Conservation (phyloP, 2,888 invertebrate genomes). For the Watsonalla cultraria region DNA sequence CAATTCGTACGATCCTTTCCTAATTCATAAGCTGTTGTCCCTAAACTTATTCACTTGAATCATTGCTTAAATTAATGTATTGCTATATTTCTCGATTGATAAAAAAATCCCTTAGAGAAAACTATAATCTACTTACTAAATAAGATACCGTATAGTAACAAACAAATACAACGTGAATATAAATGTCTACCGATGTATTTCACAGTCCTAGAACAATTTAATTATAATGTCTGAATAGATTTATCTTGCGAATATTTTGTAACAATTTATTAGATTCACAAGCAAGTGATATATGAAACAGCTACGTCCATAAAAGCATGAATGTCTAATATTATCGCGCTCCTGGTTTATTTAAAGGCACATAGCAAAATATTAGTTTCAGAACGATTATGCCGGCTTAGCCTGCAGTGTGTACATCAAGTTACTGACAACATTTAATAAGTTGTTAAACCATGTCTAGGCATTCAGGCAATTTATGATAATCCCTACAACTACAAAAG, state of each 20-base stretch:
- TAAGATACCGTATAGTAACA: neutral
- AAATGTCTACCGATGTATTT: neutral
- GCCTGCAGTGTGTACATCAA: too few relatives aligned
- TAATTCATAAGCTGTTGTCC: slow-evolving; percentile 7
- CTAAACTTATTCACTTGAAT: neutral
- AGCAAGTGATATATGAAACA: neutral
- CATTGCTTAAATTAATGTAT: neutral
- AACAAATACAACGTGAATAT: neutral
- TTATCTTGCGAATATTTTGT: neutral
- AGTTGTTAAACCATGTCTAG: slow-evolving; percentile 11
- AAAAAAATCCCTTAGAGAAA: neutral
- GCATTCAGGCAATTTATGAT: slow-evolving; percentile 23
- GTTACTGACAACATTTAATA: neutral
- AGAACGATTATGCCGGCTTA: too few relatives aligned
- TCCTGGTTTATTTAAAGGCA: too few relatives aligned
- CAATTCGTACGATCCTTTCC: neutral
- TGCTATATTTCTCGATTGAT: neutral
- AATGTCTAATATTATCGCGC: neutral
- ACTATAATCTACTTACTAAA: neutral
- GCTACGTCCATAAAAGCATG: neutral
- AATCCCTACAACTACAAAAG: slow-evolving; percentile 52
- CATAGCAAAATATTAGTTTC: too few relatives aligned
- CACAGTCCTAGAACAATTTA: neutral
- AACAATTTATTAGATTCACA: neutral
- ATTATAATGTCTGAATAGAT: neutral